Percentiles rank a stretch among this genome's conserved stretches.
Conservation (phyloP, 2,888 invertebrate species). For the Melanophora roralis region DNA sequence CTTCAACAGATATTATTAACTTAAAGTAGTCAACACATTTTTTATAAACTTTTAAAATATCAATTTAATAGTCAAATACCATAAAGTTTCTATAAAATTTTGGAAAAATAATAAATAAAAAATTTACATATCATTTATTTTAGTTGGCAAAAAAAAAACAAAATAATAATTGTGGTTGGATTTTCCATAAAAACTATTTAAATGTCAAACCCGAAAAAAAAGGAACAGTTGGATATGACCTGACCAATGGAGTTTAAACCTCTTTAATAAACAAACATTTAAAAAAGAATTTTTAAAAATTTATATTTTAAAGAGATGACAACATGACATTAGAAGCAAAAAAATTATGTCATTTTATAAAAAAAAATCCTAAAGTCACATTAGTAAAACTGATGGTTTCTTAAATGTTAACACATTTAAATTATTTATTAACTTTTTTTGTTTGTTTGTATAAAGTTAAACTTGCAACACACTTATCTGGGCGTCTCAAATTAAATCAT, state of each 20-base stretch:
- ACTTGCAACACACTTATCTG: conserved; percentile 12
- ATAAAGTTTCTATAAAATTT: conserved; percentile 3
- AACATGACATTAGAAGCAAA: conserved; percentile 18
- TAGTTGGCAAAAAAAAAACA: background rate
- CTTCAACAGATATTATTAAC: conserved; percentile 31
- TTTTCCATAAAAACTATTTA: conserved; percentile 55
- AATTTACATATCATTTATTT: conserved; percentile 41
- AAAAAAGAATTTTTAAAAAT: background rate
- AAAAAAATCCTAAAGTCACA: background rate
- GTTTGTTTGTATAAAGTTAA: background rate
- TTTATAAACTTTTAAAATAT: conserved; percentile 59
- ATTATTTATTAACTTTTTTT: background rate
- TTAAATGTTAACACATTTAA: background rate
- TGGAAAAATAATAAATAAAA: conserved; percentile 18
- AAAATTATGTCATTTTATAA: conserved; percentile 22
- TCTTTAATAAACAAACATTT: conserved; percentile 1
- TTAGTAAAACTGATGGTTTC: background rate
- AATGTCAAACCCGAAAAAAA: conserved; percentile 47
- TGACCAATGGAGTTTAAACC: conserved; percentile 40
- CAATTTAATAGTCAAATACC: conserved; percentile 33
- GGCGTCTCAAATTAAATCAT: conserved; percentile 35
- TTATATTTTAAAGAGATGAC: conserved; percentile 19
- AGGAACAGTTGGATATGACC: background rate
- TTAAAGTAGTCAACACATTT: conserved; percentile 58
- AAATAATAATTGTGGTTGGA: conserved; percentile 43